Evolutionary conservation across 2,888 invertebrate species (phyloP).

Genomic region (Xestia xanthographa): DNA sequence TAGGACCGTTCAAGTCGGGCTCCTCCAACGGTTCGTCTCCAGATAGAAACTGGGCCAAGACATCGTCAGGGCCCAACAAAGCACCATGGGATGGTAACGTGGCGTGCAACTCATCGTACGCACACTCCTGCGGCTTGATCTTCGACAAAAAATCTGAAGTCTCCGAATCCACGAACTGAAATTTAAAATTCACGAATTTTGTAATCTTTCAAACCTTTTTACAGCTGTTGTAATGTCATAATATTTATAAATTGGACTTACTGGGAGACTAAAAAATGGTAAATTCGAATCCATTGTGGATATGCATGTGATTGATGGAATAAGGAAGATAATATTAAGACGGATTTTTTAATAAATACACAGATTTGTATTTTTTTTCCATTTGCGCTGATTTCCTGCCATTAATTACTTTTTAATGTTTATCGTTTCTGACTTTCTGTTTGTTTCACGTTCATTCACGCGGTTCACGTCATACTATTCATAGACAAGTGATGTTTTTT

Average conservation of each 20-base stretch:
- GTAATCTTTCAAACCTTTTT: not conserved
- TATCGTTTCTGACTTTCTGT: not conserved
- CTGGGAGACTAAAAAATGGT: slow-evolving; percentile 85
- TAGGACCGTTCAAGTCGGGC: slow-evolving; percentile 86
- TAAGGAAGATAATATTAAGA: slow-evolving; percentile 7
- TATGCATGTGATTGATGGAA: slow-evolving; percentile 42
- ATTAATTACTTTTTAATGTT: slow-evolving; percentile 2
- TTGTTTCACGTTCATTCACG: no score
- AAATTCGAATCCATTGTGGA: slow-evolving; percentile 81
- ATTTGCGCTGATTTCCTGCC: slow-evolving; percentile 14
- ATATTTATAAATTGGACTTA: slow-evolving; percentile 69
- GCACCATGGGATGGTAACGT: slow-evolving; percentile 76
- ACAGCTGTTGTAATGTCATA: slow-evolving; percentile 31
- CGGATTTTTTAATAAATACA: slow-evolving; percentile 15
- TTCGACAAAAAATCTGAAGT: slow-evolving; percentile 75
- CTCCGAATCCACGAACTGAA: slow-evolving; percentile 83
- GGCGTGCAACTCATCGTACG: slow-evolving; percentile 78
- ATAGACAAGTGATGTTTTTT: not conserved
- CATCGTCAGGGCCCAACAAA: slow-evolving; percentile 82
- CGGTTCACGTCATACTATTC: not conserved
- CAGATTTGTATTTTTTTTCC: not conserved
- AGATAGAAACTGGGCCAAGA: slow-evolving; percentile 84
- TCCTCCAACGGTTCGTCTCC: slow-evolving; percentile 86
- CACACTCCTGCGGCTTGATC: slow-evolving; percentile 74
- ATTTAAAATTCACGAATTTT: slow-evolving; percentile 13